Evolutionary conservation across 2,113 vertebrate species (phyloP).

Genomic region (Trematocara unimaculatum): DNA sequence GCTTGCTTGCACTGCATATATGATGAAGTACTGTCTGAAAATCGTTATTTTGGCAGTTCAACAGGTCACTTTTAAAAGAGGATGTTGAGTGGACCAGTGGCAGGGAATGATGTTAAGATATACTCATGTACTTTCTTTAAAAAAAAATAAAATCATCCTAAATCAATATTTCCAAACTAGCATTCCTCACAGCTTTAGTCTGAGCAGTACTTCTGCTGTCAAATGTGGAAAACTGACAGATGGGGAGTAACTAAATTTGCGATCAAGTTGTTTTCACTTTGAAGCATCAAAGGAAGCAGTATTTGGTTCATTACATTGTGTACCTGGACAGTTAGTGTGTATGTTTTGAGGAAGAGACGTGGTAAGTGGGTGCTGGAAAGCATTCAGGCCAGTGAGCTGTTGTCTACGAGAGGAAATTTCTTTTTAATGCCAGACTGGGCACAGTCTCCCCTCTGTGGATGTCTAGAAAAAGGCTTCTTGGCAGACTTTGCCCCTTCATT

Average conservation of each 20-base stretch:
- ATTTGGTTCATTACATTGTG: not conserved
- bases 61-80: not conserved
- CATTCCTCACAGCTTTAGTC: not conserved
- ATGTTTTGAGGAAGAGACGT: slow-evolving; percentile 15
- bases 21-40: not conserved
- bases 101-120: not conserved
- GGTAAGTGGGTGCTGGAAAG: slow-evolving; percentile 53
- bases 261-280: not conserved
- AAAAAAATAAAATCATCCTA: not conserved
- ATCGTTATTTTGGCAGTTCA: not conserved
- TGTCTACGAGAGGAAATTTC: slow-evolving; percentile 63
- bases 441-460: slow-evolving; percentile 57
- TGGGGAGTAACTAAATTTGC: not conserved
- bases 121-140: not conserved
- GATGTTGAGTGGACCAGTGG: not conserved
- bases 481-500: slow-evolving; percentile 65
- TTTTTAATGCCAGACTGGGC: slow-evolving; percentile 64
- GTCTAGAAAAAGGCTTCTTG: slow-evolving; percentile 57
- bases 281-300: not conserved
- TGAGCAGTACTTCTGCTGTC: not conserved
- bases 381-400: slow-evolving; percentile 36
- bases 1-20: not conserved
- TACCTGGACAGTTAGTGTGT: slow-evolving; percentile 46
- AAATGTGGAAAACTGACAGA: slow-evolving; percentile 8
- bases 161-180: not conserved